Conservation (phyloP, 2,113 vertebrate species). For the Saccopteryx bilineata region DNA sequence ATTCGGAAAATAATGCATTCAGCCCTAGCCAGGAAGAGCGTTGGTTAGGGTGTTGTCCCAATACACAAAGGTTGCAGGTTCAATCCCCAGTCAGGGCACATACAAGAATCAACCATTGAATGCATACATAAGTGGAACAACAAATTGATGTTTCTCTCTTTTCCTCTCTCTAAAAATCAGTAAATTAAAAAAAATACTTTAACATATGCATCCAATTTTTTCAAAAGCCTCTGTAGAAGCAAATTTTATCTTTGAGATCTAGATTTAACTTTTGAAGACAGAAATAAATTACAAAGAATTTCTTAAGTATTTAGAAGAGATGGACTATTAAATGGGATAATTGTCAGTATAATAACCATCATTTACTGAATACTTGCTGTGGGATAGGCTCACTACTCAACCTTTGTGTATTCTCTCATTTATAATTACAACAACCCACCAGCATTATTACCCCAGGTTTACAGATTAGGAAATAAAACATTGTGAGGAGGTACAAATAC, state of each 20-base stretch:
- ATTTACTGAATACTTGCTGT: slow-evolving; percentile 13
- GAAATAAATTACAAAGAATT: slow-evolving; percentile 25
- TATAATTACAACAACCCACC: slow-evolving; percentile 43
- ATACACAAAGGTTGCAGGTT: too few species aligned
- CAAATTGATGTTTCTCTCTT: too few species aligned
- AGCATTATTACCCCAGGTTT: slow-evolving; percentile 1
- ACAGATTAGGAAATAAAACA: slow-evolving; percentile 59
- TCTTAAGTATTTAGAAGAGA: slow-evolving; percentile 57
- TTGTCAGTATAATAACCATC: background rate
- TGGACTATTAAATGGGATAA: background rate
- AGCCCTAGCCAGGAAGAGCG: too few species aligned
- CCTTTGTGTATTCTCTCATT: slow-evolving; percentile 12
- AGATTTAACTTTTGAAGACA: slow-evolving; percentile 61
- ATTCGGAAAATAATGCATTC: slow-evolving; percentile 37
- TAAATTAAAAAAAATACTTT: too few species aligned
- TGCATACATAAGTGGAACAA: too few species aligned
- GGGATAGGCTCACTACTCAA: background rate
- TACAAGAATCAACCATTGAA: too few species aligned
- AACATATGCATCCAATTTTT: background rate
- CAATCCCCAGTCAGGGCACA: too few species aligned
- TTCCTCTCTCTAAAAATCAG: too few species aligned
- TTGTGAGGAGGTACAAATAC: background rate
- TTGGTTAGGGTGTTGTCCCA: too few species aligned
- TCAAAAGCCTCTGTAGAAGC: slow-evolving; percentile 37
- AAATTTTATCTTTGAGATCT: slow-evolving; percentile 45